Evolutionary conservation across 2,888 invertebrate genomes (phyloP), one percentile per base, ranked within the genome.

Genomic region (Coenonympha glycerion): DNA sequence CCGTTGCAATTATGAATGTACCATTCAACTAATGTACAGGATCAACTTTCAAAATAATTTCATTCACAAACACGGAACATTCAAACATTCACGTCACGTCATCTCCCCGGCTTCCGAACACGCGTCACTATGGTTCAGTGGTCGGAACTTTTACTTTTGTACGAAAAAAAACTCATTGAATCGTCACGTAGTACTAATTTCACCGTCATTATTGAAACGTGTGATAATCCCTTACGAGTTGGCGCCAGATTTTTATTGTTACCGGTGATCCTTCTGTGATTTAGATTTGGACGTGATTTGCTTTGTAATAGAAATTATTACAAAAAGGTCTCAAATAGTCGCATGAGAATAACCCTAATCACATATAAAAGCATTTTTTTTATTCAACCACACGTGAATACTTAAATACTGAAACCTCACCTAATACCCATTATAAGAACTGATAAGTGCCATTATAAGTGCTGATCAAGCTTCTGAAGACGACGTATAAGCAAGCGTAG

Each of bases 231-330:
- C 73, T 76, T 72, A 63, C 61, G 67, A 73, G 68, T 63, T 79
- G 86, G 86, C 86, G 86, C 87, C 86, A 77, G 66, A 71, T 69
- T 76, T 77, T 80, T 79, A 79, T 81, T 79, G 76, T 79, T 63
- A 65, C 63, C 65, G 60, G 64, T 71, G 69, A 65, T 68, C 65
- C 42, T 55, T 55, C 58, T 49, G 54, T 52, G 42, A 40, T 52
- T 47, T 45, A 30, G 39, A 40, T 52, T 47, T 41, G 41, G 42
- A 62, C 63, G 62, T 63, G 63, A 53, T 54, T 37, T 52, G 60
- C 39, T 59, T 62, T 53, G 40, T 53, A 55, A 58, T 47, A 49
- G 46, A n/a, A n/a, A 47, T 37, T 18, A 33, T 4, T 22, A 40
- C 49, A 28, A 49, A 34, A 34, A 3, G 4, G 37, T 16, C n/a